Base-by-base conservation (phyloP, 2,113 vertebrate genomes). In the Sebastes fasciatus region DNA sequence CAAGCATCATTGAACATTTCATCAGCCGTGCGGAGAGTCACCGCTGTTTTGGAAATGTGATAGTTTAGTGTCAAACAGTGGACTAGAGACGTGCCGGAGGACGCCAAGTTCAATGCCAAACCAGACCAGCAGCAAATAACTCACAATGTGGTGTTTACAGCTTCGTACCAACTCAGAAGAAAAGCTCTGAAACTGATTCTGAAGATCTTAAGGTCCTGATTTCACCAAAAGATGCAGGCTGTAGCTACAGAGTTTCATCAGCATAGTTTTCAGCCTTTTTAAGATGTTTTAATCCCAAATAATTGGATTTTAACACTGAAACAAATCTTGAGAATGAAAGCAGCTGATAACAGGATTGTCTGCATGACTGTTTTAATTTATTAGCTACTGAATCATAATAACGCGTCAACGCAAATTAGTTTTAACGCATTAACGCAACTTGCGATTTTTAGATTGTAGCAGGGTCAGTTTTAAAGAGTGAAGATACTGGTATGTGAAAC, bases 1-100 rank as follows among this genome's bases (percentile, higher is more conserved):
- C 90, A 92, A 93, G 90, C 86, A 92, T 93, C 88, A 91, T 88
- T 92, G 84, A 91, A 83, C 63, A 74, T 93, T 93, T 93, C 90
- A 93, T 87, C 91, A 66, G 58, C 60, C 40, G 42, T 49, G 77
- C 34, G 55, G 74, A 71, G 75, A 80, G 79, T 74, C 80, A 49
- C 12, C 64, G 62, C 60, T 93, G 92, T 94, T 94, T 92, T 64
- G 86, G 92, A 92, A 95, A 94, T 13, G 61, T 77, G 91, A 95
- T 88, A 92, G 83, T 72, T 86, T 65, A 88, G 87, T 92, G 88
- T 89, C 89, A 85, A 86, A 91, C 77, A 74, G 71, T 16, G 34
- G 62, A 83, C 71, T n/a, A 0, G 43, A 87, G 65, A 75, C 19
- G 4, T 52, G 64, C 12, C 70, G 60, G 58, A 78, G 66, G 79